Evolutionary conservation across 1,140 invertebrate genomes (phyloP).

Genomic region (Eufriesea mexicana): DNA sequence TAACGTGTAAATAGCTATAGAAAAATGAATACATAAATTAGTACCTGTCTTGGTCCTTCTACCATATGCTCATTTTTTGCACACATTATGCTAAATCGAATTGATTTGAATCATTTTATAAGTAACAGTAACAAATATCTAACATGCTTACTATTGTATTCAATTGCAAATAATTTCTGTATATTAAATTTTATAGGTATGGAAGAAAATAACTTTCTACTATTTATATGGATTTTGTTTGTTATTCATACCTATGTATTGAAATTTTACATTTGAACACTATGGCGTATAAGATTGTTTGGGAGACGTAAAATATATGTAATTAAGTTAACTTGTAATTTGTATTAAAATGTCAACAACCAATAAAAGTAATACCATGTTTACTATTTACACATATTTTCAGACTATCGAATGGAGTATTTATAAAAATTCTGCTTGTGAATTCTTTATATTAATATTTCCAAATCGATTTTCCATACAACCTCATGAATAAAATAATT

Average conservation of each 20-base stretch:
- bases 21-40: constrained; percentile 19
- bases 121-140: neutral
- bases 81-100: neutral
- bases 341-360: constrained; percentile 33
- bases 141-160: constrained; percentile 8
- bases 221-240: constrained; percentile 23
- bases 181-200: neutral
- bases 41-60: constrained; percentile 46
- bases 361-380: constrained; percentile 9
- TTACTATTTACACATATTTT: constrained; percentile 23
- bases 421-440: constrained; percentile 36
- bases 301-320: constrained; percentile 17
- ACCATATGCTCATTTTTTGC: constrained; percentile 3
- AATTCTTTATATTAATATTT: constrained; percentile 19
- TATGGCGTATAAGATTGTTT: constrained; percentile 48
- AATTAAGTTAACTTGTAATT: constrained; percentile 34
- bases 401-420: constrained; percentile 14
- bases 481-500: constrained; percentile 38
- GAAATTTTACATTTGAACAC: constrained; percentile 52
- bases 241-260: constrained; percentile 20
- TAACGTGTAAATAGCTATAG: constrained; percentile 2
- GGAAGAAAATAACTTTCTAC: constrained; percentile 34
- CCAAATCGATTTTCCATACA: constrained; percentile 20
- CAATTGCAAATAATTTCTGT: constrained; percentile 37
- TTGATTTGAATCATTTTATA: neutral